phyloP scores from a whole-genome alignment of 1,140 invertebrate genomes.

The Musca domestica region DNA sequence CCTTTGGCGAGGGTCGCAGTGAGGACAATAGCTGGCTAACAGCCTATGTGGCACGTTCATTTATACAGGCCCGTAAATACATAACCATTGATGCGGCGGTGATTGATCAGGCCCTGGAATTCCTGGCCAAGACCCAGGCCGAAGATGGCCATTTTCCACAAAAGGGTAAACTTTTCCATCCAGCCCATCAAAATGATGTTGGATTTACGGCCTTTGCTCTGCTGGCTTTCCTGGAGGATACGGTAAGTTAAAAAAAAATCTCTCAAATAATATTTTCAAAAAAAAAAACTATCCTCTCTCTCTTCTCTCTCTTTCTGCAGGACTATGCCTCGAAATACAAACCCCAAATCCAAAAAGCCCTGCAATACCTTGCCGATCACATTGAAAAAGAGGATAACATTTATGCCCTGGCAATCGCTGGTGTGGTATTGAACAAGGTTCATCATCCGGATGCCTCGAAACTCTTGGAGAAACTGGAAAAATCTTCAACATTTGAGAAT shows the following conservation, averaged over 20 bases:
- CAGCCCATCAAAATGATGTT: slow-evolving; percentile 58
- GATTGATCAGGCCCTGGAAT: slow-evolving; percentile 71
- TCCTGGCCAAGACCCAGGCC: slow-evolving; percentile 66
- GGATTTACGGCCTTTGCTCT: slow-evolving; percentile 83
- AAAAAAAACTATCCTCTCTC: not conserved
- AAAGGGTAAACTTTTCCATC: slow-evolving; percentile 63
- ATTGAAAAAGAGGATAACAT: slow-evolving; percentile 69
- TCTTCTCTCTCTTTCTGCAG: slow-evolving; percentile 29
- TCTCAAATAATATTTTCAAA: not conserved
- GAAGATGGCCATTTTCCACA: slow-evolving; percentile 80
- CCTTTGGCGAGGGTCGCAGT: slow-evolving; percentile 79
- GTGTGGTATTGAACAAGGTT: slow-evolving; percentile 75
- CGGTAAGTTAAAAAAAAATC: slow-evolving; percentile 46
- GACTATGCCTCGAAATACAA: slow-evolving; percentile 56
- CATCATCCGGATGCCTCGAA: slow-evolving; percentile 58
- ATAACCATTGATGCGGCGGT: slow-evolving; percentile 79
- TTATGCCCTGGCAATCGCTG: slow-evolving; percentile 76
- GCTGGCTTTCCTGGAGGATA: slow-evolving; percentile 75
- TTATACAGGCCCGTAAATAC: slow-evolving; percentile 76
- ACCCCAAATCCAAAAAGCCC: slow-evolving; percentile 71
- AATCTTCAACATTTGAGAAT: slow-evolving; percentile 33
- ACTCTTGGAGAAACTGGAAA: slow-evolving; percentile 37
- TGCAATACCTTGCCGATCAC: slow-evolving; percentile 75
- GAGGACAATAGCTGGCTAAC: slow-evolving; percentile 90
- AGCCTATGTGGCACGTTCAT: slow-evolving; percentile 84